Conservation (phyloP, 2,888 invertebrate species). For the Doris montereyensis region DNA sequence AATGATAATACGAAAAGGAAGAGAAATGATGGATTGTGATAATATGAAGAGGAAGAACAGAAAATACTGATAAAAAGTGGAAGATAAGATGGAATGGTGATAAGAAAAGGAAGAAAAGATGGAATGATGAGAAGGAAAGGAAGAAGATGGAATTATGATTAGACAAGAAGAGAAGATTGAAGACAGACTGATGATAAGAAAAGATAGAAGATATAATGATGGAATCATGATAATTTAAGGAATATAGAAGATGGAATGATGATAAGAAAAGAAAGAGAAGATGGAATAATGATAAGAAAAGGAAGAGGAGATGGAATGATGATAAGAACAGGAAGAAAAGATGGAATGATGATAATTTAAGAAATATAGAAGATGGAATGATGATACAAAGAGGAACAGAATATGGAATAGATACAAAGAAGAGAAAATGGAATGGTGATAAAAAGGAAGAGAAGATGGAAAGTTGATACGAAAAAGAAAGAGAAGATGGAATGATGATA, state of each 20-base stretch:
- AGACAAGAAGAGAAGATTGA: neutral
- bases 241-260: neutral
- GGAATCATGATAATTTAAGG: too few relatives aligned
- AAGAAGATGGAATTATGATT: neutral
- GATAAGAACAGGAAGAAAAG: neutral
- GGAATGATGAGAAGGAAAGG: neutral
- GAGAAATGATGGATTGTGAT: slow-evolving; percentile 2
- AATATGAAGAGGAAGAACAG: slow-evolving; percentile 7
- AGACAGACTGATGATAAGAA: neutral
- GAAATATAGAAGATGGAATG: neutral
- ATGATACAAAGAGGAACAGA: neutral
- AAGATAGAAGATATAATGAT: neutral
- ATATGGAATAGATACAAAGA: neutral
- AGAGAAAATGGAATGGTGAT: slow-evolving; percentile 3
- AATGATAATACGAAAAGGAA: neutral
- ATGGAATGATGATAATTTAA: neutral
- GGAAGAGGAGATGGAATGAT: neutral
- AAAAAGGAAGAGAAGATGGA: neutral
- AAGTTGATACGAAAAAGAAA: neutral
- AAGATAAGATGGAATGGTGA: neutral
- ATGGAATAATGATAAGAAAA: too few relatives aligned
- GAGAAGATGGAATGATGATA: too few relatives aligned
- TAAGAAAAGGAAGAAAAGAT: neutral
- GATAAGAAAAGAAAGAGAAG: neutral
- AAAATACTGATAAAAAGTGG: neutral